Evolutionary conservation across 2,113 vertebrate genomes (phyloP).

Genomic region (Circaetus gallicus): DNA sequence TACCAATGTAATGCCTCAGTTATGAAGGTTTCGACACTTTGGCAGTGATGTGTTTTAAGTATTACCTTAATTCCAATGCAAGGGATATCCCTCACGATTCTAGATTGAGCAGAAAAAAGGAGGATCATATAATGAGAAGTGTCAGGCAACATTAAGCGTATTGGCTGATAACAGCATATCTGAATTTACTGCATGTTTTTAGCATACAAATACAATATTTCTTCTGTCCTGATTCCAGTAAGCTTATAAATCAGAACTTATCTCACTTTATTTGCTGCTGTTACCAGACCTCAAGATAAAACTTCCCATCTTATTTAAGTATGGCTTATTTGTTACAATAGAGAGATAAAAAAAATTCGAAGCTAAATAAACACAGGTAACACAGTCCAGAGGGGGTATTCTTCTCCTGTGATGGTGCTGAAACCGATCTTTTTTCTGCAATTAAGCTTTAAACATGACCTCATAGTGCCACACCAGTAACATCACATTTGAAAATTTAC

Average conservation of each 20-base stretch:
- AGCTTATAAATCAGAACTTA: background rate
- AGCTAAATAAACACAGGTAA: background rate
- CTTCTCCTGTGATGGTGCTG: background rate
- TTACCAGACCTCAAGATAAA: background rate
- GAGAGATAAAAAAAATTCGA: background rate
- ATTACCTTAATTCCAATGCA: background rate
- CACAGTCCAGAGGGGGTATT: background rate
- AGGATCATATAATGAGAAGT: background rate
- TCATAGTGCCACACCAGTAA: background rate
- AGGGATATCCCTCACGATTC: background rate
- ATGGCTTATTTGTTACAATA: background rate
- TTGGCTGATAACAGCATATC: background rate
- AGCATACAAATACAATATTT: slow-evolving; percentile 5
- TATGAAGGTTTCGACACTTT: background rate
- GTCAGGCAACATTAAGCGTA: background rate
- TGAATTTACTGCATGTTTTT: slow-evolving; percentile 13
- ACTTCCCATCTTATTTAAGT: background rate
- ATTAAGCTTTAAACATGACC: background rate
- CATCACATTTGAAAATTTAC: background rate
- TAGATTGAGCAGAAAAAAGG: background rate
- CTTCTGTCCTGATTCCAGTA: background rate
- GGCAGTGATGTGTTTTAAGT: background rate
- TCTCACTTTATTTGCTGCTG: background rate
- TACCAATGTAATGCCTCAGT: background rate
- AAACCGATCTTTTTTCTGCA: background rate